These are phyloP conservation scores for Virgularia gustaviana DNA, from an alignment of 92 coral and sea anemone species.

Conservation along the genomic window DNA sequence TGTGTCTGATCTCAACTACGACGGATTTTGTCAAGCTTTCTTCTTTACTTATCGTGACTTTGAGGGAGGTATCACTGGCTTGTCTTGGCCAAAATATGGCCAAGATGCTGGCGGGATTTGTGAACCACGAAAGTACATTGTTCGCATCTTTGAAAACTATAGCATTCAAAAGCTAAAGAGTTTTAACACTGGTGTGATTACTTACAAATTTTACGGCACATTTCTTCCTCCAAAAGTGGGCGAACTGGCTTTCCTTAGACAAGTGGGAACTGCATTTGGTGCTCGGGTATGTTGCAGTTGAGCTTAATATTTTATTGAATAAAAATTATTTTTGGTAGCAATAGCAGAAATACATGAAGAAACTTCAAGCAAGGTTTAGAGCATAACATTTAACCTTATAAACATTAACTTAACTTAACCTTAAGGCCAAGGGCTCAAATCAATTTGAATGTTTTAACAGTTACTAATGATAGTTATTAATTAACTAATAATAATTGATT, in stretches of 20 bases:
- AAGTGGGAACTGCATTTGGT: slow-evolving; percentile 95
- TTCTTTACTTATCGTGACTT: slow-evolving; percentile 91
- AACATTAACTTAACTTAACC: too few relatives aligned
- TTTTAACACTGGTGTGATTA: slow-evolving; percentile 83
- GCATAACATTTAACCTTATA: too few relatives aligned
- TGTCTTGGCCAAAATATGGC: slow-evolving; percentile 91
- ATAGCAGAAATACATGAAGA: too few relatives aligned
- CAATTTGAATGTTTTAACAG: too few relatives aligned
- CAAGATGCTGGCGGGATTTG: slow-evolving; percentile 74
- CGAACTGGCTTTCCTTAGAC: slow-evolving; percentile 87
- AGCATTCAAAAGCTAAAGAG: slow-evolving; percentile 48
- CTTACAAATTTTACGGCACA: slow-evolving; percentile 73
- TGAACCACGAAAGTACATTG: slow-evolving; percentile 31
- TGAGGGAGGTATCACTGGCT: slow-evolving; percentile 90
- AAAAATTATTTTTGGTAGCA: too few relatives aligned
- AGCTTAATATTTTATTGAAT: too few relatives aligned
- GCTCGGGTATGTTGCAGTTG: slow-evolving; percentile 57
- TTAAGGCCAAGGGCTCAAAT: too few relatives aligned
- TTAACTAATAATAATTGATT: too few relatives aligned
- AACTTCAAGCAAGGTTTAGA: too few relatives aligned
- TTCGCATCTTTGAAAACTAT: slow-evolving; percentile 17
- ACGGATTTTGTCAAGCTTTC: slow-evolving; percentile 81
- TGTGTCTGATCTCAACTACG: slow-evolving; percentile 60
- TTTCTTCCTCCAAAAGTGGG: slow-evolving; percentile 80
- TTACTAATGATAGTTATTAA: too few relatives aligned